Base-by-base conservation (phyloP, 2,113 vertebrate species). In the Ophiodon elongatus region DNA sequence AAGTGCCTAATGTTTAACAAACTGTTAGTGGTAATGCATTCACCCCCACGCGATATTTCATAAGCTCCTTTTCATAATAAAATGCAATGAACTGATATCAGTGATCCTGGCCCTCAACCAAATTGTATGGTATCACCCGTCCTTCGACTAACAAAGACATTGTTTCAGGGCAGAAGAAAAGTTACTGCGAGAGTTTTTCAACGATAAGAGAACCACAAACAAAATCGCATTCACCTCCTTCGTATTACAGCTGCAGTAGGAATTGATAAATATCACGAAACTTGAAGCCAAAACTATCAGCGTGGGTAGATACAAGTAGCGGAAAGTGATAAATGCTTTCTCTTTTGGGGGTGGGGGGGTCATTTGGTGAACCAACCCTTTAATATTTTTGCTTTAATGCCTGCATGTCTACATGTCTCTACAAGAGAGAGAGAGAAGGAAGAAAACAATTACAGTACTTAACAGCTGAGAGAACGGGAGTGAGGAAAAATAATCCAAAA, bases 391-490 rank as follows among this genome's bases (percentile, higher is more conserved):
- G 19, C 43, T 4, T 45, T 15, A 4, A 45, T n/a, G 43, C 43
- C 43, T 45, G n/a, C 10, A 17, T 11, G 45, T 59, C 35, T 60
- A 25, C n/a, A 14, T 9, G 41, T 64, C 33, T 60, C 33, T n/a
- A 63, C 27, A n/a, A 21, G 1, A 33, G 1, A 45, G 11, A 43
- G 13, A 39, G 37, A 39, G 37, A 39, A 17, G 15, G 54, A 62
- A 50, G 60, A 43, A 77, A 47, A 67, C 50, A 62, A 78, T 56
- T 43, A 74, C 37, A 81, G 29, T 52, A 37, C n/a, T 54, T 11
- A 13, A 67, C 19, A 72, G 65, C 17, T 10, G 25, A 39, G 50
- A 73, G 47, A 33, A 54, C 68, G 14, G 2, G 6, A 39, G 41
- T 3, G 50, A 23, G 5, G 33, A 21, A 39, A 11, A 15, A 39